Base-by-base conservation (phyloP, 2,113 vertebrate genomes). In the Coptodon bakossiorum region DNA sequence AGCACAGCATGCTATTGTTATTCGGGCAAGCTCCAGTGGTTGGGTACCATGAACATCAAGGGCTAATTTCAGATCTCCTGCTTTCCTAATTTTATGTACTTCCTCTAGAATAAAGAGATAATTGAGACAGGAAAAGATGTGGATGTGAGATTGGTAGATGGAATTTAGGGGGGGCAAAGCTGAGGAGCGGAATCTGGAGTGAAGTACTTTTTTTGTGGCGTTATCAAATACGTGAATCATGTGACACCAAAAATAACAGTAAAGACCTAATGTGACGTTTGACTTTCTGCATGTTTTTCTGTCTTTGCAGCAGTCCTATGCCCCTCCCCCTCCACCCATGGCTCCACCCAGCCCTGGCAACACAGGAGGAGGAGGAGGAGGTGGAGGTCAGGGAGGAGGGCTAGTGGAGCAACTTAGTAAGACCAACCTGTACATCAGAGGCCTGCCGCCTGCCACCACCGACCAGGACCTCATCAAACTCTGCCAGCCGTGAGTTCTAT, bases 401-500 rank as follows among this genome's bases (percentile, higher is more conserved):
- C 88, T 95, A 2, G 95, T 97, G 93, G 99, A 99, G 94, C 99
- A 99, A 95, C 97, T 99, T 94, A 99, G 99, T 97, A 99, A 99
- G 97, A 99, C 99, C 95, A 99, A 99, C 97, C 97, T 99, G 95
- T 99, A 99, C 96, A 99, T 99, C 95, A 96, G 99, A 96, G 99
- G 99, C 94, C 98, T 99, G 94, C 98, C 98, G 3, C 98, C 98
- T 45, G 98, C 97, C 95, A 97, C 96, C 80, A 96, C 95, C 1
- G 96, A 97, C 94, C 96, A 97, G 92, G 96, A 97, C 92, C 96
- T 97, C 94, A 96, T 96, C 95, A 97, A 97, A 91, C 96, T 97
- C 89, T 97, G 96, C 93, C 96, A 97, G 93, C 96, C 96, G 96
- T 97, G 80, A 97, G 96, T 95, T 82, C 50, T 31, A 1, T 57